These are phyloP conservation scores for Gymnorhina tibicen DNA, from an alignment of 2,113 vertebrate species.

Conservation along the genomic window DNA sequence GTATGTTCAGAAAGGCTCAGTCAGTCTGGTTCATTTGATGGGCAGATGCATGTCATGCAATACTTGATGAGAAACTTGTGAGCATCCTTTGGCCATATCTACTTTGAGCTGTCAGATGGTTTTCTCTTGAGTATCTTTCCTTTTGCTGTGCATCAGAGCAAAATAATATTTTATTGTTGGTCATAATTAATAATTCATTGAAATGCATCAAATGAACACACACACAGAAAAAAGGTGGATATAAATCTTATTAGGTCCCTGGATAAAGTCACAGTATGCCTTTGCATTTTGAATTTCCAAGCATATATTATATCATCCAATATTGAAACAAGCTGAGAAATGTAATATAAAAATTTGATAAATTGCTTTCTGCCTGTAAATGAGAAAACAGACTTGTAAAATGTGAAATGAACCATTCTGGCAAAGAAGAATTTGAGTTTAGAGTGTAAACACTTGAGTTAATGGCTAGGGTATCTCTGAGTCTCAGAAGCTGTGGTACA, in stretches of 20 bases:
- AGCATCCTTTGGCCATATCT: constrained; percentile 57
- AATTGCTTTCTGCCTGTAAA: constrained; percentile 75
- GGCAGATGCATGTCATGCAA: constrained; percentile 61
- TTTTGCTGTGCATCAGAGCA: constrained; percentile 74
- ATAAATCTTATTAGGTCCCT: constrained; percentile 75
- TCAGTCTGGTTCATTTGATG: constrained; percentile 69
- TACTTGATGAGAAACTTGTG: constrained; percentile 49
- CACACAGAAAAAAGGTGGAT: constrained; percentile 49
- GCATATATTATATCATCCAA: constrained; percentile 66
- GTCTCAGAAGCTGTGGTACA: constrained; percentile 80
- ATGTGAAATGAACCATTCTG: constrained; percentile 81
- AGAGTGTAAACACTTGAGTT: constrained; percentile 83
- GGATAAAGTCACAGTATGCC: constrained; percentile 62
- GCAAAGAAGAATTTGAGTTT: constrained; percentile 80
- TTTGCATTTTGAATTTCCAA: constrained; percentile 66
- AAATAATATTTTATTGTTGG: constrained; percentile 80
- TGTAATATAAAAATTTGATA: constrained; percentile 78
- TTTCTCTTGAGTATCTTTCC: constrained; percentile 69
- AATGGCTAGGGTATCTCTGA: constrained; percentile 79
- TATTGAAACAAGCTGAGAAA: constrained; percentile 72
- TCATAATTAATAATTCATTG: constrained; percentile 83
- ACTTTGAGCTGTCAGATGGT: constrained; percentile 66
- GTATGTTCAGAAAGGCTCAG: constrained; percentile 59
- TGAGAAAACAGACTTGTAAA: constrained; percentile 80
- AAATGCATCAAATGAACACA: constrained; percentile 72